Conservation (phyloP, 2,797 vertebrate species). For the Rhinoraja longicauda region DNA sequence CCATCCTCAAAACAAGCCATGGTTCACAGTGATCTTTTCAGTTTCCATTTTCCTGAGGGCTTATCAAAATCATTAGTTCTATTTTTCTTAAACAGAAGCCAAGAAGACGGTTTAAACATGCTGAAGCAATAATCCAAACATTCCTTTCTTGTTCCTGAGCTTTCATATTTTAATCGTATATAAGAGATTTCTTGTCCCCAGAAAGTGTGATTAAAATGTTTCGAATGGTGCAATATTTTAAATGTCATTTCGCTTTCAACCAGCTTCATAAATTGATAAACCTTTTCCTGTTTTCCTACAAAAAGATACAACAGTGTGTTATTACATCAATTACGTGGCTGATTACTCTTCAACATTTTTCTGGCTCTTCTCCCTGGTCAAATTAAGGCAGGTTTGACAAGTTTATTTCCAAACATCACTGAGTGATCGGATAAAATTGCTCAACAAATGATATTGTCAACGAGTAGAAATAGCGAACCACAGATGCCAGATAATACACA, state of each 20-base stretch:
- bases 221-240: neutral
- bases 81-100: neutral
- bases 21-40: neutral
- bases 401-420: neutral
- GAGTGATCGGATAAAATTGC: too few species aligned
- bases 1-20: neutral
- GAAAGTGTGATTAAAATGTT: neutral
- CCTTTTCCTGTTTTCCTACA: neutral
- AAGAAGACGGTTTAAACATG: neutral
- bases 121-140: neutral
- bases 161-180: neutral
- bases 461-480: too few species aligned
- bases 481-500: too few species aligned
- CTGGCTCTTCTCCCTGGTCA: neutral
- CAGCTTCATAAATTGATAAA: neutral
- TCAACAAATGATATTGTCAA: neutral
- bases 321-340: neutral
- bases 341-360: neutral
- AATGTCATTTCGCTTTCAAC: neutral
- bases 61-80: neutral
- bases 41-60: neutral
- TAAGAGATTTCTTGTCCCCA: neutral
- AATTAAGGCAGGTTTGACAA: neutral
- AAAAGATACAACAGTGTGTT: neutral
- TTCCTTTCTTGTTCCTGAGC: neutral